Percentiles rank a stretch among this genome's conserved stretches.
Evolutionary conservation across 2,113 vertebrate species (phyloP).

Genomic region (Neomonachus schauinslandi): DNA sequence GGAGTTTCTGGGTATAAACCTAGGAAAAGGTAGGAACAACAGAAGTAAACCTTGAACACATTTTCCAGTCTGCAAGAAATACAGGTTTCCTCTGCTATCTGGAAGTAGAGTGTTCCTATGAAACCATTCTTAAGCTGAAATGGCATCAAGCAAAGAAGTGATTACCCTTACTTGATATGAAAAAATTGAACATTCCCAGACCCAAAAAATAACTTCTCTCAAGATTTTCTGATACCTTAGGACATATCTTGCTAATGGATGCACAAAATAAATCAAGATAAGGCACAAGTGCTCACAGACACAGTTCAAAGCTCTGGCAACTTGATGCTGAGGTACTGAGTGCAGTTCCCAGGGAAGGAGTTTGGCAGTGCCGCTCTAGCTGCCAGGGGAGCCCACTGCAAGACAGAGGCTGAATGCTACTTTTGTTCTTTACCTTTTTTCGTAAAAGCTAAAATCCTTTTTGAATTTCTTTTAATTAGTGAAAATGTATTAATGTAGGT

Average conservation of each 20-base stretch:
- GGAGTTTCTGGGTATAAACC: background rate
- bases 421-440: background rate
- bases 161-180: background rate
- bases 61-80: slow-evolving; percentile 1
- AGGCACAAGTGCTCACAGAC: background rate
- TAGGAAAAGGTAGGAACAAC: background rate
- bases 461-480: background rate
- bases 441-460: background rate
- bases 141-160: background rate
- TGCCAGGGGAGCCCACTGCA: background rate
- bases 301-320: background rate
- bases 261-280: background rate
- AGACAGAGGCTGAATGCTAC: background rate
- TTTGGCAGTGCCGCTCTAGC: background rate
- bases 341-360: background rate
- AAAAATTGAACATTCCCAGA: background rate
- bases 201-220: background rate
- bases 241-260: background rate
- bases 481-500: background rate
- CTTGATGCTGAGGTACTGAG: background rate
- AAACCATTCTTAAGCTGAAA: background rate
- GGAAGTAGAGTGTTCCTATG: background rate
- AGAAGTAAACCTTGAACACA: background rate
- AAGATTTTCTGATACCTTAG: background rate
- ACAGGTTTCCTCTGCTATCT: background rate